Evolutionary conservation across 2,888 invertebrate genomes (phyloP).

Genomic region (Petrophora chlorosata): DNA sequence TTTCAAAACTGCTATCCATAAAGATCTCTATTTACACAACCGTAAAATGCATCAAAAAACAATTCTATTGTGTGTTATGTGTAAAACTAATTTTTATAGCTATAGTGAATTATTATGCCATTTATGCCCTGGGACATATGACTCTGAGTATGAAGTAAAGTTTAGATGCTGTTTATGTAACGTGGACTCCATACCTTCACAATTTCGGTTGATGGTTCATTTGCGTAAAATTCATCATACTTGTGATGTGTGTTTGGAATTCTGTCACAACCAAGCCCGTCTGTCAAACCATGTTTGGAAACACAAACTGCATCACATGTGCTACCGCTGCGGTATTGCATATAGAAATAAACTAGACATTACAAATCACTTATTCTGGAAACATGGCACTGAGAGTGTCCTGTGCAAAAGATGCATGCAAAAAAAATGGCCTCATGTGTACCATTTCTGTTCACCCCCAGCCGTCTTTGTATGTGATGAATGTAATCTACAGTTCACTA

Average conservation of each 20-base stretch:
- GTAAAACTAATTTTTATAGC: conserved; percentile 93
- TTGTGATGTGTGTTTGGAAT: conserved; percentile 94
- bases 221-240: conserved; percentile 92
- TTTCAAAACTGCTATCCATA: conserved; percentile 89
- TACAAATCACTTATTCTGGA: conserved; percentile 95
- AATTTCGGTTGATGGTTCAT: conserved; percentile 95
- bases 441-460: conserved; percentile 95
- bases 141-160: conserved; percentile 85
- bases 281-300: conserved; percentile 95
- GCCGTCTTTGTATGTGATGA: conserved; percentile 91
- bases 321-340: conserved; percentile 94
- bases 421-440: conserved; percentile 96
- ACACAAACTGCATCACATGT: conserved; percentile 93
- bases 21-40: conserved; percentile 93
- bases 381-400: conserved; percentile 95
- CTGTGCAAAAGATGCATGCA: conserved; percentile 93
- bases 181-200: conserved; percentile 90
- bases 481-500: conserved; percentile 89
- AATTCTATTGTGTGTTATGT: conserved; percentile 92
- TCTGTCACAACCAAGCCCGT: conserved; percentile 90
- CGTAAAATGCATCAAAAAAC: conserved; percentile 94
- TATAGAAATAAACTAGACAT: conserved; percentile 95
- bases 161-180: conserved; percentile 93
- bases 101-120: conserved; percentile 94
- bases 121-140: conserved; percentile 91